Base-by-base conservation (phyloP, 2,113 vertebrate genomes). In the Tapirus terrestris region DNA sequence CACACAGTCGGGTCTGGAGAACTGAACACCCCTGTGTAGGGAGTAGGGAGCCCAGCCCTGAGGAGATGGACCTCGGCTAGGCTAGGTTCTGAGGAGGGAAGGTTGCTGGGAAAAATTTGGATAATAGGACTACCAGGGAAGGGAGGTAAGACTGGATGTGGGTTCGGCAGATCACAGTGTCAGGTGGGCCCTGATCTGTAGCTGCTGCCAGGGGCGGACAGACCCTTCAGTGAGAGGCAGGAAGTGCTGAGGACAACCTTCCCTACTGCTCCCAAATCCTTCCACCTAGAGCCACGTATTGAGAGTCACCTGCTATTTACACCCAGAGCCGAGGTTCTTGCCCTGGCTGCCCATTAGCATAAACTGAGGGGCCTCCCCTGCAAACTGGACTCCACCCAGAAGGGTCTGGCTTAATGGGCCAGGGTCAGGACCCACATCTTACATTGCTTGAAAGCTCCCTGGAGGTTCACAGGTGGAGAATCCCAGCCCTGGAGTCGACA, bases 1-100 rank as follows among this genome's bases (percentile, higher is more conserved):
- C 13, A 4, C 65, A 13, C 17, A 2, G 63, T 6, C 5, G 3
- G n/a, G 58, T 33, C 12, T 27, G 14, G 1, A 0, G 43, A 56
- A 14, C 48, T 39, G 36, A 23, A 11, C 18, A 17, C 43, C 63
- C 31, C 2, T 17, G 25, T 5, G 48, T 14, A 2, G 20, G 77
- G 12, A 21, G 60, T 39, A 39, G 39, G 39, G 39, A 39, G 39
- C 39, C 14, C 13, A 3, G 25, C 17, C 33, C 36, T 31, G 14
- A 36, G n/a, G 29, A 70, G 75, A 20, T 36, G 11, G 31, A 72
- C 0, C 27, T 43, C 6, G 14, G 51, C 2, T 8, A 83, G 33
- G 31, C 33, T 75, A 67, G 63, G 27, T 53, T 86, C 39, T 43
- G 18, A 65, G 2, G 2, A 0, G 36, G 58, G 25, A 61, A 25